These are phyloP conservation scores for Drosophila miranda DNA, from an alignment of 1,140 invertebrate genomes.

Conservation along the genomic window DNA sequence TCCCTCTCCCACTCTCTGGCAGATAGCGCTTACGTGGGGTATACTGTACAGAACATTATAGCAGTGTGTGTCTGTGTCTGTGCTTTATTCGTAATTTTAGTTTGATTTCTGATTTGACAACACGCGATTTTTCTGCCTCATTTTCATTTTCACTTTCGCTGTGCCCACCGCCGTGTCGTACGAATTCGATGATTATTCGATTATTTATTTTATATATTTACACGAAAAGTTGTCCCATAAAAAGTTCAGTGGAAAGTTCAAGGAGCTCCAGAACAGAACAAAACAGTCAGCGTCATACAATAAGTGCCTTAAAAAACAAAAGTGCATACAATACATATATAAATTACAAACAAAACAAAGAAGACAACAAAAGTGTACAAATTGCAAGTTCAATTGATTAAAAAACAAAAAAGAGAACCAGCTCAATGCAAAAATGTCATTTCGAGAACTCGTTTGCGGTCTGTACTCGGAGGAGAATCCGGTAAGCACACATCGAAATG, in stretches of 20 bases:
- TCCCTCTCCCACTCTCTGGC: not conserved
- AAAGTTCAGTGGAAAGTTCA: constrained; percentile 65
- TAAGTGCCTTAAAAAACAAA: constrained; percentile 31
- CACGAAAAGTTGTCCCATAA: constrained; percentile 55
- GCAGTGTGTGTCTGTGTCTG: constrained; percentile 1
- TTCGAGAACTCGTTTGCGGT: constrained; percentile 75
- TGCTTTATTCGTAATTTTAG: constrained; percentile 40
- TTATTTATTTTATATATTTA: constrained; percentile 29
- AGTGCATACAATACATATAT: constrained; percentile 18
- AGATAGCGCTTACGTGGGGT: no score
- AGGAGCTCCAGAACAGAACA: constrained; percentile 21
- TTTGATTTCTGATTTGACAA: constrained; percentile 66
- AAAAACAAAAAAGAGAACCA: constrained; percentile 11
- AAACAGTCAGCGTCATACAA: constrained; percentile 21
- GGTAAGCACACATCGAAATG: constrained; percentile 48
- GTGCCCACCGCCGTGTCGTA: constrained; percentile 4
- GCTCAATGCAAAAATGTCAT: constrained; percentile 64
- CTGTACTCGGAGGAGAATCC: constrained; percentile 69
- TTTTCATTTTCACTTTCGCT: constrained; percentile 75
- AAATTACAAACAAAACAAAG: constrained; percentile 52
- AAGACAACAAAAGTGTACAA: constrained; percentile 19
- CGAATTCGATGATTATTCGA: constrained; percentile 15
- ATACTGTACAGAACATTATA: no score
- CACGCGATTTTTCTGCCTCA: constrained; percentile 55
- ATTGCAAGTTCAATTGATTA: constrained; percentile 28